phyloP scores from a whole-genome alignment of 2,113 vertebrate genomes.

The Nycticebus coucang region DNA sequence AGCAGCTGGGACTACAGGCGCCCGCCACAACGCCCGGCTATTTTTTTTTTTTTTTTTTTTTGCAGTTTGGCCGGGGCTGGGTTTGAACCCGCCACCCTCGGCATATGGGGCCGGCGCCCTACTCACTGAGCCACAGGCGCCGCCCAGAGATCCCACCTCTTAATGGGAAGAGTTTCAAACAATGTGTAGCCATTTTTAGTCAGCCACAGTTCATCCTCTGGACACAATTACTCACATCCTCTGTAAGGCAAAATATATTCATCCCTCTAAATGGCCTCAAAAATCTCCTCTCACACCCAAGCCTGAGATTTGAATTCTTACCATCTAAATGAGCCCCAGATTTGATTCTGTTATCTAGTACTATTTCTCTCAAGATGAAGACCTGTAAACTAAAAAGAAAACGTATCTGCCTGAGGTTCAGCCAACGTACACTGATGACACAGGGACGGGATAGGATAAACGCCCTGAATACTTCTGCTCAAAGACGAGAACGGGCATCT shows the following conservation, averaged over 20 bases:
- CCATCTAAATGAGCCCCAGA: neutral
- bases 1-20: too few species aligned
- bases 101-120: too few species aligned
- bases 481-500: neutral
- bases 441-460: neutral
- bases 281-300: neutral
- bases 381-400: neutral
- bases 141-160: too few species aligned
- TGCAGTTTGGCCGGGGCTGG: too few species aligned
- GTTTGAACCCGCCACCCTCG: too few species aligned
- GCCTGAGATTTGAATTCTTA: neutral
- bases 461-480: neutral
- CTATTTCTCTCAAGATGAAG: neutral
- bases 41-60: too few species aligned
- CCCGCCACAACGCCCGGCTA: too few species aligned
- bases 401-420: neutral
- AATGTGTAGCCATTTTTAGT: neutral
- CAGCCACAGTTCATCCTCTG: neutral
- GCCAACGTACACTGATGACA: neutral
- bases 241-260: neutral
- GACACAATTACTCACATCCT: neutral
- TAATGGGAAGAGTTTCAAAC: neutral
- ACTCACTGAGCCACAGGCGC: too few species aligned
- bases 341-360: neutral
- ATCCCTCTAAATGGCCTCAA: neutral